Evolutionary conservation across 2,797 vertebrate species (phyloP).

Genomic region (Hozukius guyotensis): DNA sequence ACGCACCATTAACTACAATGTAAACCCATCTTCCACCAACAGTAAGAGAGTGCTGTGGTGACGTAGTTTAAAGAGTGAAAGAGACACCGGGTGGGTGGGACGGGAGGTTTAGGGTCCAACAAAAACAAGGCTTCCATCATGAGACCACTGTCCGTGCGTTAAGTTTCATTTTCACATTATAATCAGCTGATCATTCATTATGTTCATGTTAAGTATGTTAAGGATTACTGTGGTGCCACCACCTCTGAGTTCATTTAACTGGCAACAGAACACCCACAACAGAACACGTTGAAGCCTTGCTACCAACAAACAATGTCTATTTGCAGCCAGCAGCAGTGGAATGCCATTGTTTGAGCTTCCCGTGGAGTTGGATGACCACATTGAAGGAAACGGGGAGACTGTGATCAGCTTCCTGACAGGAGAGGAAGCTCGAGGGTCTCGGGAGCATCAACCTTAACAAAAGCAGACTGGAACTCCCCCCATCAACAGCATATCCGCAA

Average conservation of each 20-base stretch:
- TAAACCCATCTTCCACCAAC: too few species aligned
- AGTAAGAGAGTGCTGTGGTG: too few species aligned
- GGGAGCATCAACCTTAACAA: constrained; percentile 60
- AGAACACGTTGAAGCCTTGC: constrained; percentile 21
- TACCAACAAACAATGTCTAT: constrained; percentile 68
- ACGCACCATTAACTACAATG: too few species aligned
- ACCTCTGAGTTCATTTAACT: constrained; percentile 4
- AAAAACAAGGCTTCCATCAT: too few species aligned
- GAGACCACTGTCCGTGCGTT: too few species aligned
- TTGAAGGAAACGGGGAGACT: constrained; percentile 55
- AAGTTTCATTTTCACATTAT: too few species aligned
- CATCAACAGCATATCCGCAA: constrained; percentile 32
- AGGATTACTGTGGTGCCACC: background rate
- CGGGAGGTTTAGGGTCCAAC: too few species aligned
- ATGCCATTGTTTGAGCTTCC: constrained; percentile 76
- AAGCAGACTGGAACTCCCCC: constrained; percentile 34
- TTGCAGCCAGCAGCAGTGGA: constrained; percentile 59
- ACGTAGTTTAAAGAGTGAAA: too few species aligned
- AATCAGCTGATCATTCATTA: too few species aligned
- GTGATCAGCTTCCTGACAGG: constrained; percentile 74
- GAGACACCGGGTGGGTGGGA: too few species aligned
- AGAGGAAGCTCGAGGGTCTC: constrained; percentile 60
- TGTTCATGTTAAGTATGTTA: background rate
- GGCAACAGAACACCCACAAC: constrained; percentile 20
- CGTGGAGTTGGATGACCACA: constrained; percentile 57